These are phyloP conservation scores for Oreohelix idahoensis DNA, from an alignment of 1,140 invertebrate genomes.

Conservation along the genomic window DNA sequence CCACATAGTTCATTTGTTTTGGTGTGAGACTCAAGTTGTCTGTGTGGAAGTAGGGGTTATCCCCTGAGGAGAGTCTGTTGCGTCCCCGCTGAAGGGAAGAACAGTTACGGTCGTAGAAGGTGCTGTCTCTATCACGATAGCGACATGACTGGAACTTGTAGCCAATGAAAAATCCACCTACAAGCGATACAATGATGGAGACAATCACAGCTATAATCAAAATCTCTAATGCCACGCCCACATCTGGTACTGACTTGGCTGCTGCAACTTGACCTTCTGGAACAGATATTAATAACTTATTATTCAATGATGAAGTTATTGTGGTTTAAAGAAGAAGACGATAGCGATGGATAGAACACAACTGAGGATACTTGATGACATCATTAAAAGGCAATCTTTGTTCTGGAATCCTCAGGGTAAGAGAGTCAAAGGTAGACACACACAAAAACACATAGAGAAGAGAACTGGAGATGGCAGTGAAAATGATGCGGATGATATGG, in stretches of 20 bases:
- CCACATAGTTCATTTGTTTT: constrained; percentile 48
- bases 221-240: constrained; percentile 32
- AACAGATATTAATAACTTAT: neutral
- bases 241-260: neutral
- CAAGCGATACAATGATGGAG: constrained; percentile 55
- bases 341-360: no score
- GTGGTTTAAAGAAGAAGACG: no score
- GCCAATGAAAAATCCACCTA: constrained; percentile 56
- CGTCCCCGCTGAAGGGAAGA: constrained; percentile 44
- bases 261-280: constrained; percentile 5
- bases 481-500: no score
- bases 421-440: no score
- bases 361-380: no score
- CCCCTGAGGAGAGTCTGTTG: constrained; percentile 50
- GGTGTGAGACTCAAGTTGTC: constrained; percentile 36
- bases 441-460: no score
- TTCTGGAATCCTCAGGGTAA: no score
- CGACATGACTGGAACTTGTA: constrained; percentile 58
- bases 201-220: constrained; percentile 57
- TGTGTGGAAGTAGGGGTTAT: constrained; percentile 47
- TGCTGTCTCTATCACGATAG: constrained; percentile 39
- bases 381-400: no score
- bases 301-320: neutral
- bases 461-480: no score
- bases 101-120: constrained; percentile 38